A percentile compares a stretch with the other conserved stretches of the same genome.
These are phyloP conservation scores for Rhingia campestris DNA, from an alignment of 2,888 invertebrate genomes.

Conservation along the genomic window DNA sequence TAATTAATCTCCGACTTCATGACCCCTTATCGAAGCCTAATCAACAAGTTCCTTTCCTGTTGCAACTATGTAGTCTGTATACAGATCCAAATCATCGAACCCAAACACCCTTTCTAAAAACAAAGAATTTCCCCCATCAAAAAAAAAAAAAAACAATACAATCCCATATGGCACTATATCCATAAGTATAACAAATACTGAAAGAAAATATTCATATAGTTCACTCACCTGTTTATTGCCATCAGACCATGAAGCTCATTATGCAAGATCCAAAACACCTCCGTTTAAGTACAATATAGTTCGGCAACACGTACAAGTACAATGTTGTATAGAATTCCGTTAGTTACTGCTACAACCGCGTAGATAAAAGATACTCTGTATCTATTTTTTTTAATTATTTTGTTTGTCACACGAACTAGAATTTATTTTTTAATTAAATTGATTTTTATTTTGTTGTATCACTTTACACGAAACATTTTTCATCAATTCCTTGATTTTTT, in stretches of 20 bases:
- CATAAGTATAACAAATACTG: background rate
- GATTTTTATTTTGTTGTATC: too few relatives aligned
- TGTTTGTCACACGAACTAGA: too few relatives aligned
- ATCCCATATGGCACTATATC: background rate
- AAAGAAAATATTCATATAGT: constrained; percentile 50
- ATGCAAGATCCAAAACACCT: constrained; percentile 48
- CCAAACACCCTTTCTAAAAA: constrained; percentile 43
- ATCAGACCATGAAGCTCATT: constrained; percentile 69
- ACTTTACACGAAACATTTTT: too few relatives aligned
- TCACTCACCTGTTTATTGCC: constrained; percentile 59
- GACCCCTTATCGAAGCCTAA: constrained; percentile 27
- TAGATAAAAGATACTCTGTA: too few relatives aligned
- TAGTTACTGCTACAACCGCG: background rate
- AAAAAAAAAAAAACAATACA: background rate
- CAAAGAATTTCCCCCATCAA: constrained; percentile 18
- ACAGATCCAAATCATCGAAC: constrained; percentile 40
- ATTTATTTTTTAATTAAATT: too few relatives aligned
- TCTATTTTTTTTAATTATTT: too few relatives aligned
- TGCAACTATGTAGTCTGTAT: background rate
- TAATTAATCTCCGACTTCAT: background rate
- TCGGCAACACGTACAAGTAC: constrained; percentile 4
- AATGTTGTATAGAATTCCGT: constrained; percentile 28
- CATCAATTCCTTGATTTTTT: too few relatives aligned
- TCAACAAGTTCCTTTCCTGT: constrained; percentile 53
- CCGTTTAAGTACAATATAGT: constrained; percentile 13